Conservation (phyloP, 2,888 invertebrate species). For the Harpalus rubripes region DNA sequence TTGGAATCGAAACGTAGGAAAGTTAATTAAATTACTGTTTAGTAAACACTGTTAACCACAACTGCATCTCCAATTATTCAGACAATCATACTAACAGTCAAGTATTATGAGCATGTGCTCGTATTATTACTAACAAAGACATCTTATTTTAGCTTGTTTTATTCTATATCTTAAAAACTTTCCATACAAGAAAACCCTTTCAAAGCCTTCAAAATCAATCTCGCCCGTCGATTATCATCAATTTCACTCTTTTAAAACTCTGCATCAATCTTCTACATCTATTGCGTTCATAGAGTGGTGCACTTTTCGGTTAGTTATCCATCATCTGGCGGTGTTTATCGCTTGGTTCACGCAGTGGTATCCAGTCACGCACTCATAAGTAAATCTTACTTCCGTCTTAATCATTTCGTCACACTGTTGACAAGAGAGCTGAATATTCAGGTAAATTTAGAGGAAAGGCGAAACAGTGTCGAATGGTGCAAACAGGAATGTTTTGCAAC, state of each 20-base stretch:
- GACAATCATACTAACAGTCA: too few relatives aligned
- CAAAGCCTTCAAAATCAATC: slow-evolving; percentile 18
- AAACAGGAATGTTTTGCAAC: background rate
- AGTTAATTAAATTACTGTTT: too few relatives aligned
- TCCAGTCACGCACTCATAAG: slow-evolving; percentile 20
- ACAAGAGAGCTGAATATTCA: background rate
- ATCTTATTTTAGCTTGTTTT: background rate
- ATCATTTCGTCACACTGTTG: slow-evolving; percentile 41
- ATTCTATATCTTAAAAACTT: background rate
- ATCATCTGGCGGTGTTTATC: slow-evolving; percentile 14
- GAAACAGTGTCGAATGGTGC: background rate
- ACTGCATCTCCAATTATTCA: too few relatives aligned
- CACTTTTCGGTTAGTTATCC: slow-evolving; percentile 14
- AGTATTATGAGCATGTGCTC: too few relatives aligned
- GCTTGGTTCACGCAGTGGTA: background rate
- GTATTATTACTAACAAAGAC: background rate
- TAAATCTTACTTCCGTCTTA: slow-evolving; percentile 15
- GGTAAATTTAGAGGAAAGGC: slow-evolving; percentile 13
- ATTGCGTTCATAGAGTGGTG: slow-evolving; percentile 8
- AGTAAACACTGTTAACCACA: too few relatives aligned
- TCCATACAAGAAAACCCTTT: slow-evolving; percentile 14
- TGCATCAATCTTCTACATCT: slow-evolving; percentile 27
- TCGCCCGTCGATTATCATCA: slow-evolving; percentile 14
- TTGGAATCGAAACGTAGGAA: too few relatives aligned
- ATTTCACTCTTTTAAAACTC: slow-evolving; percentile 4